Percentiles rank a stretch among this genome's conserved stretches.
Evolutionary conservation across 2,888 invertebrate genomes (phyloP).

Genomic region (Luffia ferchaultella): DNA sequence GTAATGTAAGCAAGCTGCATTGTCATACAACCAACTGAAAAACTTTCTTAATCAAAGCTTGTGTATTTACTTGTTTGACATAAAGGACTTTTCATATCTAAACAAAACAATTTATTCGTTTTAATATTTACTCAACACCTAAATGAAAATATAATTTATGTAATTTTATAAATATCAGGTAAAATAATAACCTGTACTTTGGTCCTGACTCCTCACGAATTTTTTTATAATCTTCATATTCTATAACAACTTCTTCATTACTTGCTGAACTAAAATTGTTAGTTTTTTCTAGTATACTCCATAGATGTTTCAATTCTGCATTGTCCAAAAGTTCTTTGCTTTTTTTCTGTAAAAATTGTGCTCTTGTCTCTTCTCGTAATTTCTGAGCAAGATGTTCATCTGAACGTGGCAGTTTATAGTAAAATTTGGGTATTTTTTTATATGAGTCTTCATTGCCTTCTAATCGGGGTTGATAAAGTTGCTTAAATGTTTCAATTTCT

Average conservation of each 20-base stretch:
- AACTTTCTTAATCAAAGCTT: no score
- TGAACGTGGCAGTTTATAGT: conserved; percentile 77
- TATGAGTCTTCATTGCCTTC: conserved; percentile 57
- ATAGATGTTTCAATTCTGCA: conserved; percentile 85
- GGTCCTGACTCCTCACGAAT: conserved; percentile 77
- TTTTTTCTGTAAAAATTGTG: conserved; percentile 85
- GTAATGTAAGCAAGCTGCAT: no score
- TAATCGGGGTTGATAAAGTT: conserved; percentile 58
- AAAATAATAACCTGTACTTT: conserved; percentile 72
- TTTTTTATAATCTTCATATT: conserved; percentile 84
- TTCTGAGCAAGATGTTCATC: conserved; percentile 82
- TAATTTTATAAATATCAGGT: no score
- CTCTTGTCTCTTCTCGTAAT: conserved; percentile 87
- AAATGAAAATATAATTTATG: no score
- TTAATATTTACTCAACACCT: no score
- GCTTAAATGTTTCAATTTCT: conserved; percentile 64
- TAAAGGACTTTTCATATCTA: no score
- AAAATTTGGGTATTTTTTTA: conserved; percentile 77
- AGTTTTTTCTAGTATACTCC: conserved; percentile 83
- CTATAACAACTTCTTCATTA: conserved; percentile 83
- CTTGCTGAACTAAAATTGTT: conserved; percentile 71
- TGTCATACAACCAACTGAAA: no score
- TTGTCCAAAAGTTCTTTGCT: conserved; percentile 86
- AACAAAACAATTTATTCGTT: no score
- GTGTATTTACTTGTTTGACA: no score